phyloP scores from a whole-genome alignment of 2,113 vertebrate species.

The Cephalopholis sonnerati region DNA sequence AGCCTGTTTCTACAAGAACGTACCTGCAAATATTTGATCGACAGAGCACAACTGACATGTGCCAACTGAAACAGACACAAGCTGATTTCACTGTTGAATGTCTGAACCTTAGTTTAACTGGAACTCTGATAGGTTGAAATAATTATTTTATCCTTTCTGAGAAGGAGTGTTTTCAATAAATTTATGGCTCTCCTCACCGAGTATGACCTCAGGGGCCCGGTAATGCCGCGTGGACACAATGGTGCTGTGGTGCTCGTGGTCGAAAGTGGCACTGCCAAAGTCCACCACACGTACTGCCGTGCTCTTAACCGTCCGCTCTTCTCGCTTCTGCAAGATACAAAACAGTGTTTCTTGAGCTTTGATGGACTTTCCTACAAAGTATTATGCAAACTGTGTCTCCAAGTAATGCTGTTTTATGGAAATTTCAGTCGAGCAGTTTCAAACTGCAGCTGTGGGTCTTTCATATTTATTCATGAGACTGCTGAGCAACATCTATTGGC shows the following conservation, averaged over 20 bases:
- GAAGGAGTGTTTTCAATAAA: neutral
- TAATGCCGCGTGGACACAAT: constrained; percentile 97
- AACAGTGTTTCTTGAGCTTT: neutral
- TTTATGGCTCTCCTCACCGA: constrained; percentile 86
- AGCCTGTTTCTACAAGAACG: neutral
- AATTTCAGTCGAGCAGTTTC: neutral
- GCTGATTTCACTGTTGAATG: neutral
- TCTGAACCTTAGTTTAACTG: neutral
- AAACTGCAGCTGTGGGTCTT: neutral
- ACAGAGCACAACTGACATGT: neutral
- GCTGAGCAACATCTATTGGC: neutral
- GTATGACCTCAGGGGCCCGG: constrained; percentile 94
- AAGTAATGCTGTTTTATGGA: neutral
- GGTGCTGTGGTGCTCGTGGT: constrained; percentile 97
- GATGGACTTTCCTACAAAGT: neutral
- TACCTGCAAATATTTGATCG: neutral
- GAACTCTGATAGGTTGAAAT: neutral
- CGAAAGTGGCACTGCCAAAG: constrained; percentile 97
- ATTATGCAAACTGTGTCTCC: neutral
- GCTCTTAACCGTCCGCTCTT: constrained; percentile 92
- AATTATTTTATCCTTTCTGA: neutral
- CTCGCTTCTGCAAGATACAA: constrained; percentile 87
- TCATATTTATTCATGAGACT: neutral
- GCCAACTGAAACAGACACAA: neutral
- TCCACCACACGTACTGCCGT: constrained; percentile 93